Percentiles rank a stretch among this genome's conserved stretches.
Conservation (phyloP, 2,113 vertebrate species). For the Pollimyrus isidori region DNA sequence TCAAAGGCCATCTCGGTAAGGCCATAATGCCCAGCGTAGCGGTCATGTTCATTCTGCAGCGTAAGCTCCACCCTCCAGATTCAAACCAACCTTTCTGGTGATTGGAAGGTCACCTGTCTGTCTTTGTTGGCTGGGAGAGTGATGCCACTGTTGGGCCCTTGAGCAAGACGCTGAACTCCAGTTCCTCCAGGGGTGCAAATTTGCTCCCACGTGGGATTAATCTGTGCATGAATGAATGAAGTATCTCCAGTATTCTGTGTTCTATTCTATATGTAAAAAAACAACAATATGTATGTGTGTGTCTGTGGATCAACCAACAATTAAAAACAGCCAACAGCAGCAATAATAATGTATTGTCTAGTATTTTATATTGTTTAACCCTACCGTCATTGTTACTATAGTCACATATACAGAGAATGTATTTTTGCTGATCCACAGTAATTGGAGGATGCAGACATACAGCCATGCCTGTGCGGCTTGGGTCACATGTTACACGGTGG, state of each 20-base stretch:
- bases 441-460: not conserved
- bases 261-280: not conserved
- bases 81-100: not conserved
- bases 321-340: no score
- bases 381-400: not conserved
- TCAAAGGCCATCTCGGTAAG: conserved; percentile 81
- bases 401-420: not conserved
- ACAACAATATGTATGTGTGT: not conserved
- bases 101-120: not conserved
- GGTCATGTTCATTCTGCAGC: not conserved
- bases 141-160: not conserved
- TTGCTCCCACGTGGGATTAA: not conserved
- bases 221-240: not conserved
- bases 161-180: not conserved
- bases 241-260: not conserved
- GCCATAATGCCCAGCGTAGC: not conserved
- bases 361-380: not conserved
- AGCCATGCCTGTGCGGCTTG: not conserved
- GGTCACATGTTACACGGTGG: not conserved
- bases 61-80: not conserved
- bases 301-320: no score
- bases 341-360: not conserved
- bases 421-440: not conserved
- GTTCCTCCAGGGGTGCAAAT: not conserved
- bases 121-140: not conserved